These are phyloP conservation scores for Cremastobaeus sp. DNA, from an alignment of 2,888 invertebrate genomes.

Conservation along the genomic window DNA sequence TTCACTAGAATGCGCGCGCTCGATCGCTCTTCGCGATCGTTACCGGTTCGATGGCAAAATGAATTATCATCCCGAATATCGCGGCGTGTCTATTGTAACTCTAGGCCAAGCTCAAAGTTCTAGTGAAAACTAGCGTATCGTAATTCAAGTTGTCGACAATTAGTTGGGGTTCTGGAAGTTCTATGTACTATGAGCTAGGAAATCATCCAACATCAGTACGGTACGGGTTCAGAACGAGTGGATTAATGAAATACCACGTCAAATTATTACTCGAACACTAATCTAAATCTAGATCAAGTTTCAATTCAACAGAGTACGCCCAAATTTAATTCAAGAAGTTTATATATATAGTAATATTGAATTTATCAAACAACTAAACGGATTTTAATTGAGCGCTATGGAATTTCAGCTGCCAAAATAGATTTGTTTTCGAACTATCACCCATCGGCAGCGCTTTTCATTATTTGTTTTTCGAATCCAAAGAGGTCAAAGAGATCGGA, in stretches of 20 bases:
- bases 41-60: slow-evolving; percentile 10
- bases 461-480: too few species aligned
- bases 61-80: slow-evolving; percentile 32
- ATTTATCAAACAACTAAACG: too few species aligned
- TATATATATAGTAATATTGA: neutral
- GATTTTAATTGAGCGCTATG: too few species aligned
- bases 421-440: too few species aligned
- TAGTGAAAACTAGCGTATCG: slow-evolving; percentile 72
- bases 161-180: slow-evolving; percentile 52
- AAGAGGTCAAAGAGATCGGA: too few species aligned
- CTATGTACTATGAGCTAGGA: slow-evolving; percentile 77
- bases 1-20: slow-evolving; percentile 70
- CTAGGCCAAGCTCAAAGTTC: slow-evolving; percentile 61
- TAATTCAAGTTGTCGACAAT: slow-evolving; percentile 54
- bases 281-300: slow-evolving; percentile 47
- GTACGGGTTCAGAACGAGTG: slow-evolving; percentile 58
- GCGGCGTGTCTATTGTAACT: slow-evolving; percentile 22
- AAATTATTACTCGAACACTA: slow-evolving; percentile 55
- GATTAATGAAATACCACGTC: slow-evolving; percentile 52
- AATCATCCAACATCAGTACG: slow-evolving; percentile 75
- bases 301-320: slow-evolving; percentile 37
- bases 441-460: too few species aligned
- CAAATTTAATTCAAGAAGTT: slow-evolving; percentile 25
- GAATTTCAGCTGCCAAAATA: too few species aligned
- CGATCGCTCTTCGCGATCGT: neutral